A percentile compares a stretch with the other conserved stretches of the same genome.
phyloP scores from a whole-genome alignment of 2,888 invertebrate species.

The Odiellus spinosus region DNA sequence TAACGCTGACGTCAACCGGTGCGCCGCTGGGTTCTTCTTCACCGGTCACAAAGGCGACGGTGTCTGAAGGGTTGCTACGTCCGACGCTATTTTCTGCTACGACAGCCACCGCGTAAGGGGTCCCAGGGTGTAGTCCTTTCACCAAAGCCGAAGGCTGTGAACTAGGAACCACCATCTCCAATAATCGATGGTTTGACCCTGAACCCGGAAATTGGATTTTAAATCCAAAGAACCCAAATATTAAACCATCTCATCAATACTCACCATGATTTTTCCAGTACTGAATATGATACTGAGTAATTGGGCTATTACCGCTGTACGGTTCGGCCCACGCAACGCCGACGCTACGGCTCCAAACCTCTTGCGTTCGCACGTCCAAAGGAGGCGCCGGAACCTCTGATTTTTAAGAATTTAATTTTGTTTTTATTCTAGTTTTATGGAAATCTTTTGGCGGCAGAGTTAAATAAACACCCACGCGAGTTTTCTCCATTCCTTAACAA shows the following conservation, averaged over 20 bases:
- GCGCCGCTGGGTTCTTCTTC: conserved; percentile 21
- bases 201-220: conserved; percentile 4
- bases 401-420: no score
- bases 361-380: conserved; percentile 18
- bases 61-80: conserved; percentile 17
- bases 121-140: conserved; percentile 19
- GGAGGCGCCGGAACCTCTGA: conserved; percentile 21
- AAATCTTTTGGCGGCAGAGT: no score
- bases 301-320: conserved; percentile 20
- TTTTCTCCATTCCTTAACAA: no score
- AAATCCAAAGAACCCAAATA: neutral
- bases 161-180: conserved; percentile 19
- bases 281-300: conserved; percentile 19
- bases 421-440: no score
- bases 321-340: conserved; percentile 19
- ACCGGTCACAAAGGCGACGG: conserved; percentile 19
- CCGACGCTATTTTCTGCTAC: conserved; percentile 22
- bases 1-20: conserved; percentile 18
- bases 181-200: conserved; percentile 16
- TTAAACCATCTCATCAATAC: neutral
- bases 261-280: conserved; percentile 19
- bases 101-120: conserved; percentile 18
- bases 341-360: conserved; percentile 20
- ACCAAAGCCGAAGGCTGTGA: conserved; percentile 19
- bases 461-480: no score